Conservation (phyloP, 2,113 vertebrate species). For the Seriola dumerili region DNA sequence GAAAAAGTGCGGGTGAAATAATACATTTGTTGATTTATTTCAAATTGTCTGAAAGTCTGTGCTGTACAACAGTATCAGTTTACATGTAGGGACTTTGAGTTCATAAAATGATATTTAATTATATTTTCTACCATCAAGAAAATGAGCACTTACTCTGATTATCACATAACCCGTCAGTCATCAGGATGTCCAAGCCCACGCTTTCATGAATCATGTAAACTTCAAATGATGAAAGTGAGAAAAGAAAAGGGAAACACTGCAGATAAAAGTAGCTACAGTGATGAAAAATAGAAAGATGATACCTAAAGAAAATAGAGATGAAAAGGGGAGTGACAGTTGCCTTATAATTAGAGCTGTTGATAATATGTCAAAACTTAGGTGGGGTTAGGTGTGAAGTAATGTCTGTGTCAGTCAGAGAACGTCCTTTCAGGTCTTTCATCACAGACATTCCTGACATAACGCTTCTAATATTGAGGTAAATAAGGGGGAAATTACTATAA, state of each 20-base stretch:
- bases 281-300: not conserved
- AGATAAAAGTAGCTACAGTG: not conserved
- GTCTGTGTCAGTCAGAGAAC: not conserved
- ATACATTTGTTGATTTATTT: not conserved
- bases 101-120: too few species aligned
- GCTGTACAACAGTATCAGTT: not conserved
- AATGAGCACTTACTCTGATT: too few species aligned
- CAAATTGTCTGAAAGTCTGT: not conserved
- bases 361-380: not conserved
- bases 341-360: not conserved
- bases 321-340: not conserved
- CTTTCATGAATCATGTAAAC: too few species aligned
- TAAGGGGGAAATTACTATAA: not conserved
- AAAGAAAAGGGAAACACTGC: not conserved
- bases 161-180: too few species aligned
- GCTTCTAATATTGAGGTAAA: not conserved
- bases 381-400: slow-evolving; percentile 21
- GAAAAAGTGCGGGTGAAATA: too few species aligned
- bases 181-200: not conserved
- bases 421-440: slow-evolving; percentile 3
- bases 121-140: too few species aligned
- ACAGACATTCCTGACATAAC: not conserved
- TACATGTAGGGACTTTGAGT: too few species aligned
- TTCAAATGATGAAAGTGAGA: not conserved
- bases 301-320: not conserved